Evolutionary conservation across 2,888 invertebrate genomes (phyloP).

Genomic region (Abrostola triplasia): DNA sequence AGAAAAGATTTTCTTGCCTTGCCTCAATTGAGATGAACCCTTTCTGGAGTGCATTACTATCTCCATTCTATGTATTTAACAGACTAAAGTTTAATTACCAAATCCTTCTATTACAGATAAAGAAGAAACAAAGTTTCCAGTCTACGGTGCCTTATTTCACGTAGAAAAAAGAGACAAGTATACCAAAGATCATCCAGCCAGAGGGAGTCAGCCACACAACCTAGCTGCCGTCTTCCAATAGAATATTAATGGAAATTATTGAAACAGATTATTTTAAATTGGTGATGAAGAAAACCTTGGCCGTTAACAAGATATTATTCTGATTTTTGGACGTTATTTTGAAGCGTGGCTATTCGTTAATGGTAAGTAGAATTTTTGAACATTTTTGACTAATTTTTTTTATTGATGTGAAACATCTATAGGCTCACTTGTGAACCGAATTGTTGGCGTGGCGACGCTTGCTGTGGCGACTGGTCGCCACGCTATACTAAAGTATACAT

Average conservation of each 20-base stretch:
- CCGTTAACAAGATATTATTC: slow-evolving; percentile 35
- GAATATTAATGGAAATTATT: slow-evolving; percentile 58
- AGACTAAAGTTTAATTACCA: too few species aligned
- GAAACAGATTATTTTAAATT: slow-evolving; percentile 17
- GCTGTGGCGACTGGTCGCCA: too few species aligned
- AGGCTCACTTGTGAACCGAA: too few species aligned
- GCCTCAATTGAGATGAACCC: too few species aligned
- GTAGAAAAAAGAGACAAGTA: slow-evolving; percentile 31
- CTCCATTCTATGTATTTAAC: too few species aligned
- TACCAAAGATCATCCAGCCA: slow-evolving; percentile 14
- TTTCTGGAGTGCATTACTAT: too few species aligned
- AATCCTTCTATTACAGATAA: slow-evolving; percentile 47
- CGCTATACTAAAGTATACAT: too few species aligned
- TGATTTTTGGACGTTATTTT: slow-evolving; percentile 49
- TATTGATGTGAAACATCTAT: too few species aligned
- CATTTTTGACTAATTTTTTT: too few species aligned
- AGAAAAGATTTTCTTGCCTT: too few species aligned
- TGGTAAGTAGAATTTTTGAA: slow-evolving; percentile 58
- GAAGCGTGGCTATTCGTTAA: slow-evolving; percentile 56
- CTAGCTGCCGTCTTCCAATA: slow-evolving; percentile 15
- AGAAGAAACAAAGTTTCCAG: not conserved
- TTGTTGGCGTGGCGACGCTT: too few species aligned
- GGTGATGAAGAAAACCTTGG: slow-evolving; percentile 55
- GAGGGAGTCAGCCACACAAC: slow-evolving; percentile 45
- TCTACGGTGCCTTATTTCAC: slow-evolving; percentile 4